A percentile compares a stretch with the other conserved stretches of the same genome.
Conservation (phyloP, 2,888 invertebrate genomes). For the Drosophila demipolita region DNA sequence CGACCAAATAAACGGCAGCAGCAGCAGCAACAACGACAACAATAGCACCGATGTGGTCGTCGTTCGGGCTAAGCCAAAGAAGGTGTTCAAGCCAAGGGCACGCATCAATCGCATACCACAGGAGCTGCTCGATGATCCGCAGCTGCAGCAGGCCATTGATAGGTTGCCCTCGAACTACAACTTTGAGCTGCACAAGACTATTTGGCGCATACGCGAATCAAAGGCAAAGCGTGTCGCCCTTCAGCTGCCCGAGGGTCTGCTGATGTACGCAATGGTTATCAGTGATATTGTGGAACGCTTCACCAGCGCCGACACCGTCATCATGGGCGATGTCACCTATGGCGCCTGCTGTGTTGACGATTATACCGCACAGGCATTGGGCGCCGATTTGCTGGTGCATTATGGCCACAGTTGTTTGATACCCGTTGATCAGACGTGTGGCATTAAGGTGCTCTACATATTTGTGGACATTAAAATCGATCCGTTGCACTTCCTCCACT, state of each 20-base stretch:
- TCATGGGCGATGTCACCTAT: conserved; percentile 99
- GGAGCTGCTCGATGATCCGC: conserved; percentile 90
- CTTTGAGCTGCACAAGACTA: conserved; percentile 98
- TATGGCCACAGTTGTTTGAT: conserved; percentile 99
- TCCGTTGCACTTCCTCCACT: conserved; percentile 95
- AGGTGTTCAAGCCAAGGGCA: conserved; percentile 91
- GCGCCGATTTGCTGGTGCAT: conserved; percentile 96
- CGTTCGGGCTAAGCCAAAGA: conserved; percentile 92
- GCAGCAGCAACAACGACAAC: conserved; percentile 18
- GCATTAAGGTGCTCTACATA: conserved; percentile 96
- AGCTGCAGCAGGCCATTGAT: conserved; percentile 90
- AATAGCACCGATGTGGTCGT: conserved; percentile 86
- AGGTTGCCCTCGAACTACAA: conserved; percentile 97
- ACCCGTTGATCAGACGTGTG: conserved; percentile 93
- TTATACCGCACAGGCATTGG: conserved; percentile 95
- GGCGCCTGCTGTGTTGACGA: conserved; percentile 99
- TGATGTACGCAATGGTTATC: conserved; percentile 96
- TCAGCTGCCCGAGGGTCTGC: conserved; percentile 98
- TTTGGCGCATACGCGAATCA: conserved; percentile 96
- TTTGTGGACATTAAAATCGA: conserved; percentile 99
- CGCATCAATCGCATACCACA: conserved; percentile 93
- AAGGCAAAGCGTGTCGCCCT: conserved; percentile 95
- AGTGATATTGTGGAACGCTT: conserved; percentile 96
- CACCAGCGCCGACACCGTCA: conserved; percentile 95
- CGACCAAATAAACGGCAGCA: conserved; percentile 34